Base-by-base conservation (phyloP, 1,140 invertebrate genomes). In the Armadillidium nasatum region DNA sequence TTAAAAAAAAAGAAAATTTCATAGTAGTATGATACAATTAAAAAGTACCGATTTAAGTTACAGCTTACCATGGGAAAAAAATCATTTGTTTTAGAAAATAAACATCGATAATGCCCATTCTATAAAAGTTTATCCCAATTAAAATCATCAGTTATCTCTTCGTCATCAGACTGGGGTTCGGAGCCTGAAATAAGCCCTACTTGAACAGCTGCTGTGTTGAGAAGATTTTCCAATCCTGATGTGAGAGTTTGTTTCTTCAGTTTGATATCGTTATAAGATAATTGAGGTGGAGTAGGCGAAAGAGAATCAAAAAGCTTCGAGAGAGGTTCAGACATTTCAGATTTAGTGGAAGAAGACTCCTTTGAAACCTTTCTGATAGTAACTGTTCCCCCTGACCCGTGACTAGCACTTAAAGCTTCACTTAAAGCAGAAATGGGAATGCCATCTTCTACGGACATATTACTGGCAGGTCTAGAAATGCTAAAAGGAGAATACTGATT, bases 91-190 rank as follows among this genome's bases (percentile, higher is more conserved):
- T 3, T 33, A 1, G 33, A 33, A 33, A 33, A 33, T 2, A 66
- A 4, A 3, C 7, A 33, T 13, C 21, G 10, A 33, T 13, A 44
- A 22, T 33, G 10, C 46, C n/a, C 19, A 60, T 33, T 71, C 22
- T 82, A 77, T 43, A 80, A 75, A 13, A 80, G 71, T 54, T 78
- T 80, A 23, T 80, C 79, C 79, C 79, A 80, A 54, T 80, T 80
- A 44, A 80, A 80, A 15, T 80, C 79, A 69, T 80, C 79, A 19
- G 76, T 78, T 44, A 80, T 80, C 22, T 80, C 79, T 71, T 80
- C 79, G 44, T 80, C 79, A 21, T 80, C 79, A 10, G 79, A 80
- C 23, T 78, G 74, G 13, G 77, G 66, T 7, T 75, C 74, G 0
- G 76, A 80, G 23, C 76, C 77, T 9, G 76, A 78, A 73, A 80